Evolutionary conservation across 2,888 invertebrate genomes (phyloP), one percentile per base, ranked within the genome.

Genomic region (Entomobrya multifasciata): DNA sequence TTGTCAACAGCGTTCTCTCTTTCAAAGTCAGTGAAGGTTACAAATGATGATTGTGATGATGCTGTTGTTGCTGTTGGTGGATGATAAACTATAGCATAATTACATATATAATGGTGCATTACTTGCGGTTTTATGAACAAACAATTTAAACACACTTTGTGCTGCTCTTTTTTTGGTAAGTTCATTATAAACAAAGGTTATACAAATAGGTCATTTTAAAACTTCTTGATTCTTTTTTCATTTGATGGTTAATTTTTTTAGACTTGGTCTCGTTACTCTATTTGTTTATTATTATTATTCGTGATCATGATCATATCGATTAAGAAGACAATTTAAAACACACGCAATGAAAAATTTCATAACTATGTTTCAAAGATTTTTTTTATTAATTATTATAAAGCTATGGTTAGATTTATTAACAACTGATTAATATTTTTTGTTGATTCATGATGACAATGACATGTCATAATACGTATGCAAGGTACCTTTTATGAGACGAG

Each of bases 11-110:
- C 70, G 55, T 3, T 36, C 36, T 57, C 74, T 57, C n/a, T n/a
- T n/a, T n/a, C 57, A 82, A 74, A 82, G 82, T 82, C 82, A 82
- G 36, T 74, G 62, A 82, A 82, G 82, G 82, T 82, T 82, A 62
- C 17, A 82, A 30, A 67, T 6, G 60, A 49, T 6, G 17, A 41
- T n/a, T n/a, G n/a, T n/a, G 41, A 81, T 72, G 72, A 70, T 72
- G 74, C 5, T 57, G 72, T 25, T 62, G n/a, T 8, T 11, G 3
- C 13, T 41, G 47, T 20, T 36, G 65, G n/a, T 67, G 17, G n/a
- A 52, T 52, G 36, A 80, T 67, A 67, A 80, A 79, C 77, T 20
- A 41, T n/a, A n/a, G n/a, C n/a, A n/a, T n/a, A n/a, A n/a, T n/a
- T n/a, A 47, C 65, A 80, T 36, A 80, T 11, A 67, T 65, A 62